phyloP scores from a whole-genome alignment of 2,113 vertebrate species.

The Salvelinus fontinalis region DNA sequence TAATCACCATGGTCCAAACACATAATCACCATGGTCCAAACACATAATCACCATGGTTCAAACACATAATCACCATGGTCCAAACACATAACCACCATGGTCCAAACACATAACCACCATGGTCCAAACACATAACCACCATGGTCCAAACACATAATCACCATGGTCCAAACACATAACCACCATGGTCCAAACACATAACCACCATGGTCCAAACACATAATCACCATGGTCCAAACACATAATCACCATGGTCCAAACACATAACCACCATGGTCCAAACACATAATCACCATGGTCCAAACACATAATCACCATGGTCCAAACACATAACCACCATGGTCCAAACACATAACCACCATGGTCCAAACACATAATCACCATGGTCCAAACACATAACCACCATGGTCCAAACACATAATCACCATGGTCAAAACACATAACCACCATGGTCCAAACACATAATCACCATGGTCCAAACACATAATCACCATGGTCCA shows the following conservation, averaged over 20 bases:
- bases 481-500: conserved; percentile 44
- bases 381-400: conserved; percentile 44
- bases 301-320: conserved; percentile 44
- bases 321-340: conserved; percentile 9
- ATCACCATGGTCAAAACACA: conserved; percentile 24
- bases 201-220: conserved; percentile 42
- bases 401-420: conserved; percentile 25
- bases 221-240: conserved; percentile 46
- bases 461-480: conserved; percentile 18
- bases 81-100: conserved; percentile 7
- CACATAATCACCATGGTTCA: conserved; percentile 9
- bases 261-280: conserved; percentile 45
- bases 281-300: conserved; percentile 18
- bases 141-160: conserved; percentile 49
- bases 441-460: conserved; percentile 45
- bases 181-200: conserved; percentile 36
- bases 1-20: conserved; percentile 24
- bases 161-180: conserved; percentile 18
- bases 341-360: conserved; percentile 52
- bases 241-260: conserved; percentile 18
- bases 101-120: conserved; percentile 47
- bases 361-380: conserved; percentile 52
- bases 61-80: conserved; percentile 45
- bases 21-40: conserved; percentile 46
- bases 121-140: conserved; percentile 16